Base-by-base conservation (phyloP, 1,140 invertebrate genomes). In the Drosophila fuyamai region DNA sequence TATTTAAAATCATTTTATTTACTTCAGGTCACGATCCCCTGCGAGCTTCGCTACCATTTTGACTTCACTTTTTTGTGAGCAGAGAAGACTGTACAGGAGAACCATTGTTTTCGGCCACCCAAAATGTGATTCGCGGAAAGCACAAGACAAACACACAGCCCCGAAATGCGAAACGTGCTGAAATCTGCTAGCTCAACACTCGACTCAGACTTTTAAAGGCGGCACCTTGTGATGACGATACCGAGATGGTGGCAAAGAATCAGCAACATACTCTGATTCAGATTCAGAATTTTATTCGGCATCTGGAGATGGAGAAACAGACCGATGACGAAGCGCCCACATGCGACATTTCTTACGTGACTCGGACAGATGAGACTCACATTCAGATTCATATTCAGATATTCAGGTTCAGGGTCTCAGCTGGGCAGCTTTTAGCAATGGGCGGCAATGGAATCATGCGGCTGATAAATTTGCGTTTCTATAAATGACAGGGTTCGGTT, bases 91-190 rank as follows among this genome's bases (percentile, higher is more conserved):
- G 38, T 36, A 51, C 46, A 29, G 63, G 58, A 6, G n/a, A 66
- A 48, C 50, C 65, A 57, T 36, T 71, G 51, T 48, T 70, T 62
- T 76, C 29, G 83, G 63, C 83, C 83, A 83, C 83, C 83, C 83
- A 88, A 79, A 82, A 86, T 47, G 67, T 51, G 36, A 48, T 86
- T 86, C 83, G 76, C 63, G 71, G 79, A 70, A 86, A 86, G 83
- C 83, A 86, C 83, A 86, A 86, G 83, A 77, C 82, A 86, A 81
- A 78, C 78, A 81, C 78, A 77, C 62, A 63, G 66, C 61, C 36
- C 35, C 50, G 82, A 88, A 82, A 88, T 76, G 48, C 29, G 76
- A 86, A 88, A 88, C 83, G 84, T 86, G 83, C 83, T 79, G 71
- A 86, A 79, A 76, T 83, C 60, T 63, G 83, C 83, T 73, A 78